A percentile compares a stretch with the other conserved stretches of the same genome.
These are phyloP conservation scores for Philopedon plagiatum DNA, from an alignment of 2,888 invertebrate species.

Conservation along the genomic window DNA sequence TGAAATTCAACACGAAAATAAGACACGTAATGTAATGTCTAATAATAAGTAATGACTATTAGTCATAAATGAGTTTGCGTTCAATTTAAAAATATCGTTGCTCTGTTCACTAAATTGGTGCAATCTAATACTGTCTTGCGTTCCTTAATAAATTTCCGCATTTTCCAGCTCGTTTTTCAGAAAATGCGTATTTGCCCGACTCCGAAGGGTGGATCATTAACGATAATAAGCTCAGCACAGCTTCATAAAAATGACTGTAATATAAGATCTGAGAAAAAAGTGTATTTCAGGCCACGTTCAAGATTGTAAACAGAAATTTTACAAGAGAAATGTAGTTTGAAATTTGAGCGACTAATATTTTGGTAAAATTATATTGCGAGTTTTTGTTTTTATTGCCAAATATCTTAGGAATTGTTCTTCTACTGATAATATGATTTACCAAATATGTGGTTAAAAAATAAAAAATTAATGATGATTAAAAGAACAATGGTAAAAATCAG, in stretches of 20 bases:
- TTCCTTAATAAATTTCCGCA: neutral
- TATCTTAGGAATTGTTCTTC: too few species aligned
- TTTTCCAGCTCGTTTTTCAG: neutral
- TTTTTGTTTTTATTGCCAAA: too few species aligned
- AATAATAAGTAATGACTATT: neutral
- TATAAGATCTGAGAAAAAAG: neutral
- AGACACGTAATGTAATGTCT: too few species aligned
- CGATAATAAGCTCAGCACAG: neutral
- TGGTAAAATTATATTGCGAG: too few species aligned
- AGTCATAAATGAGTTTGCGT: neutral
- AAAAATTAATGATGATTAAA: too few species aligned
- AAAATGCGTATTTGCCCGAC: neutral
- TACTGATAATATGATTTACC: too few species aligned
- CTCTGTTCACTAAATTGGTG: conserved; percentile 1
- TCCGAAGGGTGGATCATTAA: neutral
- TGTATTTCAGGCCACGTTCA: neutral
- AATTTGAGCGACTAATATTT: too few species aligned
- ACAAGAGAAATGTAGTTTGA: too few species aligned
- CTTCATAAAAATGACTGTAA: neutral
- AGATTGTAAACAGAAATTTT: neutral
- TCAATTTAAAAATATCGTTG: neutral
- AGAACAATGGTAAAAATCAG: too few species aligned
- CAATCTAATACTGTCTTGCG: conserved; percentile 2
- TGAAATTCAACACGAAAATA: too few species aligned
- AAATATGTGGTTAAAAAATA: too few species aligned